phyloP scores from a whole-genome alignment of 2,113 vertebrate genomes.

The Pica pica region DNA sequence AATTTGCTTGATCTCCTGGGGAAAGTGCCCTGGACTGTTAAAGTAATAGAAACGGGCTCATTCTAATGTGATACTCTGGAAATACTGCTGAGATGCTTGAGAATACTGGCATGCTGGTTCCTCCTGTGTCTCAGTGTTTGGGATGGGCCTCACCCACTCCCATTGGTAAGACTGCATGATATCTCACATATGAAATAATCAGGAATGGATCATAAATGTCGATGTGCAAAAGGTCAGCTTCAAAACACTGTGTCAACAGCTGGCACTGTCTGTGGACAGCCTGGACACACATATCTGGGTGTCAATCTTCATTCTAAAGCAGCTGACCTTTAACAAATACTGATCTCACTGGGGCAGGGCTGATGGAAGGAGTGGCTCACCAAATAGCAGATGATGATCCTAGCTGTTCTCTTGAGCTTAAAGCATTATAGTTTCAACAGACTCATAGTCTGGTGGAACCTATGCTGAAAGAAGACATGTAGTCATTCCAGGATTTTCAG shows the following conservation, averaged over 20 bases:
- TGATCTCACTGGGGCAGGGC: not conserved
- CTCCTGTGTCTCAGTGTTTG: not conserved
- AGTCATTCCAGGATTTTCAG: not conserved
- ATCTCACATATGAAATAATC: not conserved
- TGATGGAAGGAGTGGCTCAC: not conserved
- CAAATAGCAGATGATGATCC: not conserved
- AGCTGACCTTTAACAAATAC: not conserved
- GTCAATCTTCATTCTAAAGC: not conserved
- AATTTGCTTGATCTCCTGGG: not conserved
- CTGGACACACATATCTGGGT: not conserved
- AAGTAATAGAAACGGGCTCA: not conserved
- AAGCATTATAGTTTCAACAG: not conserved
- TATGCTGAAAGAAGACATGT: not conserved
- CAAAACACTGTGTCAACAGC: not conserved
- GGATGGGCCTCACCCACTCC: not conserved
- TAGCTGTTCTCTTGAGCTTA: not conserved
- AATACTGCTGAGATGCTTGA: not conserved
- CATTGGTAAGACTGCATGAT: not conserved
- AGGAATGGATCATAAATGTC: not conserved
- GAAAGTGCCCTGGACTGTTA: not conserved
- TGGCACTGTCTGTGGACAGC: not conserved
- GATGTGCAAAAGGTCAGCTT: not conserved
- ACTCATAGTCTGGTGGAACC: not conserved
- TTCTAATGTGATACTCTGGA: not conserved
- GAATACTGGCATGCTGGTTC: not conserved